Evolutionary conservation across 2,113 vertebrate species (phyloP).

Genomic region (Empidonax alnorum): DNA sequence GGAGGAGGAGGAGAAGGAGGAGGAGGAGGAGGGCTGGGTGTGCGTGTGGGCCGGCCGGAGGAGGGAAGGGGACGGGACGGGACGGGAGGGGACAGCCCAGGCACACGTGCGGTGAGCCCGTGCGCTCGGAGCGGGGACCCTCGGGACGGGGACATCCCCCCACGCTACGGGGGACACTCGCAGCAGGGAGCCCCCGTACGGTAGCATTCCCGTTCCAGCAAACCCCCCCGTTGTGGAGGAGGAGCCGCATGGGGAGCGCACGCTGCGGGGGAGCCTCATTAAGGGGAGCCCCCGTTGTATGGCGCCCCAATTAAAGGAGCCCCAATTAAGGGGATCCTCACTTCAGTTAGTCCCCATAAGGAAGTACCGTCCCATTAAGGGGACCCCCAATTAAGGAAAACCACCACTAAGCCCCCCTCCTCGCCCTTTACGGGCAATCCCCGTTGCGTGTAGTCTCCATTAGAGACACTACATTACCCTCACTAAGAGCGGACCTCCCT

Average conservation of each 20-base stretch:
- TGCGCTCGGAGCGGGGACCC: too few relatives aligned
- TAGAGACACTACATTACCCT: too few relatives aligned
- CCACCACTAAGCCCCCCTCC: neutral
- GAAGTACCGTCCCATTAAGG: too few relatives aligned
- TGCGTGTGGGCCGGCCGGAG: neutral
- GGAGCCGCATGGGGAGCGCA: neutral
- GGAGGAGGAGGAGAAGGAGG: slow-evolving; percentile 17
- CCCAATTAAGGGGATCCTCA: neutral
- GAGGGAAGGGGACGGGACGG: neutral
- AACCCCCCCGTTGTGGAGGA: neutral
- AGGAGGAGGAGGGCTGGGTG: neutral
- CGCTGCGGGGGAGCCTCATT: rapidly evolving
- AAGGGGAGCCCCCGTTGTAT: too few relatives aligned
- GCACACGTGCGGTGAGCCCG: neutral
- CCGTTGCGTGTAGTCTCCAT: rapidly evolving
- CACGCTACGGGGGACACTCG: rapidly evolving
- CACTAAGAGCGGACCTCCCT: rapidly evolving
- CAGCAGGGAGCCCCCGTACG: too few relatives aligned
- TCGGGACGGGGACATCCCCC: too few relatives aligned
- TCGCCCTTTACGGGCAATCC: neutral
- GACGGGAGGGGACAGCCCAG: neutral
- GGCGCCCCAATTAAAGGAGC: neutral
- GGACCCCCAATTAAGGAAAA: neutral
- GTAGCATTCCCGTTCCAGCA: neutral
- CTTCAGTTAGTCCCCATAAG: neutral